Conservation (phyloP, 2,797 vertebrate genomes). For the Carduelis carduelis region DNA sequence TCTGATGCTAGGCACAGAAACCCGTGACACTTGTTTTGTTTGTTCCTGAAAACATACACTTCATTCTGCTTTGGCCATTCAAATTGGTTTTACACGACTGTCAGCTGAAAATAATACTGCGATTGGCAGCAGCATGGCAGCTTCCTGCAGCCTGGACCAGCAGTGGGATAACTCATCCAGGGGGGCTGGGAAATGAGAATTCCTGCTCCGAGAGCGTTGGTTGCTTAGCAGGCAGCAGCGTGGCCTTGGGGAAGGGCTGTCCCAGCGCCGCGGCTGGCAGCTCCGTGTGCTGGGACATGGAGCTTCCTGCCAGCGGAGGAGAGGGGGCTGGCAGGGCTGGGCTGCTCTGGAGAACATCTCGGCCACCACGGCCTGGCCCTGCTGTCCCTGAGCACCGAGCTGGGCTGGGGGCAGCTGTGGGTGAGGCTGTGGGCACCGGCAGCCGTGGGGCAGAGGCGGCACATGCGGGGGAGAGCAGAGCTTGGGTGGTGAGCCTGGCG, state of each 20-base stretch:
- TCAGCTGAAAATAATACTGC: neutral
- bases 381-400: neutral
- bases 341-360: neutral
- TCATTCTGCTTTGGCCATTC: conserved; percentile 28
- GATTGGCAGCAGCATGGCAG: conserved; percentile 31
- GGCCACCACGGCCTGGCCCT: neutral
- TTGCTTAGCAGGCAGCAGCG: conserved; percentile 60
- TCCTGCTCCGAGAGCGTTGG: conserved; percentile 70
- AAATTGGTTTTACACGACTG: neutral
- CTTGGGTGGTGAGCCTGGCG: neutral
- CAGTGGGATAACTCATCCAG: conserved; percentile 67
- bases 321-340: neutral
- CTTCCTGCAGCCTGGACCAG: conserved; percentile 48
- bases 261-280: neutral
- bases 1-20: neutral
- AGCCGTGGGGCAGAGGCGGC: neutral
- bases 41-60: conserved; percentile 20
- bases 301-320: neutral
- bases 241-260: neutral
- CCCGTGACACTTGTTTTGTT: conserved; percentile 25
- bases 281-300: neutral
- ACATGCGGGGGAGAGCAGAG: neutral
- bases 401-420: neutral
- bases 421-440: neutral
- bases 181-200: conserved; percentile 68